Evolutionary conservation across 2,888 invertebrate genomes (phyloP), one percentile per base, ranked within the genome.

Genomic region (Drosophila atripex): DNA sequence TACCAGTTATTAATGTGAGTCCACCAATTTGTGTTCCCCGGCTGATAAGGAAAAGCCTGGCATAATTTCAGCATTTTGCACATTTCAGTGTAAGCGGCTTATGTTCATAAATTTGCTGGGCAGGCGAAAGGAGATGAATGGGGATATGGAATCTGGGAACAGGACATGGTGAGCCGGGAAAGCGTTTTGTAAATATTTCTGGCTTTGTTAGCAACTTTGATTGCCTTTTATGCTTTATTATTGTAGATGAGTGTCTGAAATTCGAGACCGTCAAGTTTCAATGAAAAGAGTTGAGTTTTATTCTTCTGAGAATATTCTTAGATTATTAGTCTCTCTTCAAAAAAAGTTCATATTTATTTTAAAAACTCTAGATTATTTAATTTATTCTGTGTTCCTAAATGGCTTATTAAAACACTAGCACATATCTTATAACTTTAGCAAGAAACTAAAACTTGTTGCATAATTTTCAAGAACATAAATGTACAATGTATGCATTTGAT

Each of bases 21-120:
- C 49, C 45, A 66, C 75, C 69, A 61, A 64, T 80, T 86, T 80
- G 76, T 88, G 80, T 78, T 82, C 78, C 66, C 64, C 72, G 76
- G 83, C 85, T 83, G 89, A 90, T 90, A 90, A 90, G 79, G 30
- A 61, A 71, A 78, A 73, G 70, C 47, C 72, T 56, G 59, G 57
- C 60, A 69, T 72, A 58, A 66, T 57, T 60, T 78, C 82, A 72
- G 66, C 73, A 83, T 77, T 79, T 70, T 60, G 57, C 53, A 54
- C 53, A 64, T 68, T 32, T 71, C 80, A 54, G 39, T 66, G 61
- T 79, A 90, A 90, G 84, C 89, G 60, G 89, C 83, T 87, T 87
- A 89, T 69, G 80, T 76, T 78, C 86, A 89, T 89, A 89, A 88
- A 89, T 85, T 85, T 80, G 28, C 50, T 59, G 70, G 43, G 41